Evolutionary conservation across 2,797 vertebrate species (phyloP).

Genomic region (Platyrinchus mystaceus): DNA sequence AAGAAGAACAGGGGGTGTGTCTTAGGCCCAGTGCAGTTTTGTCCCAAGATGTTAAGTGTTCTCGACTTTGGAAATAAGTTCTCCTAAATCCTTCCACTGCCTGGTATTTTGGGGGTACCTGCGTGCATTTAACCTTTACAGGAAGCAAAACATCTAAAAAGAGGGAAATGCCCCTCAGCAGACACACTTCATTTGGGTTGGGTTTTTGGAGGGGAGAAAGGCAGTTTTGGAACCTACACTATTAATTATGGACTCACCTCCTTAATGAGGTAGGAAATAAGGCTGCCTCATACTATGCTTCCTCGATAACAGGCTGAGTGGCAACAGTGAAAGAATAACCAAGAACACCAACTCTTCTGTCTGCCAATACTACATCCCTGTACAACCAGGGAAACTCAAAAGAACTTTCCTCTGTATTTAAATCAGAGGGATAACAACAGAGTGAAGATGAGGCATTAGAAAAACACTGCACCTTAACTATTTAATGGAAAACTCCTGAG

Average conservation of each 20-base stretch:
- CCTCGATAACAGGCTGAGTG: background rate
- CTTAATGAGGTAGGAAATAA: background rate
- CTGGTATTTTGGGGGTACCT: background rate
- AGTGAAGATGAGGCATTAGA: background rate
- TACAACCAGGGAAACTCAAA: background rate
- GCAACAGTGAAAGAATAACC: background rate
- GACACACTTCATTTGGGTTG: background rate
- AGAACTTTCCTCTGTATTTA: background rate
- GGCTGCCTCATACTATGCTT: background rate
- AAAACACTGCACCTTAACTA: background rate
- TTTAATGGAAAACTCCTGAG: background rate
- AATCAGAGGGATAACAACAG: background rate
- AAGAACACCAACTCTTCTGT: background rate
- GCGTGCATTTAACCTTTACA: background rate
- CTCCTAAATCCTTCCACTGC: background rate
- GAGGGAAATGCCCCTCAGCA: background rate
- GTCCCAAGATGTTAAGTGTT: background rate
- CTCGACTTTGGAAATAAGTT: background rate
- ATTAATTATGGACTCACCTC: background rate
- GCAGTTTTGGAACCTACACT: background rate
- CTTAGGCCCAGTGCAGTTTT: background rate
- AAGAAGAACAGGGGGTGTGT: background rate
- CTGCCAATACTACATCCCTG: background rate
- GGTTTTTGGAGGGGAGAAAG: background rate
- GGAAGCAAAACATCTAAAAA: background rate